Percentiles rank a stretch among this genome's conserved stretches.
These are phyloP conservation scores for Sebastes vulpes DNA, from an alignment of 2,797 vertebrate species.

Conservation along the genomic window DNA sequence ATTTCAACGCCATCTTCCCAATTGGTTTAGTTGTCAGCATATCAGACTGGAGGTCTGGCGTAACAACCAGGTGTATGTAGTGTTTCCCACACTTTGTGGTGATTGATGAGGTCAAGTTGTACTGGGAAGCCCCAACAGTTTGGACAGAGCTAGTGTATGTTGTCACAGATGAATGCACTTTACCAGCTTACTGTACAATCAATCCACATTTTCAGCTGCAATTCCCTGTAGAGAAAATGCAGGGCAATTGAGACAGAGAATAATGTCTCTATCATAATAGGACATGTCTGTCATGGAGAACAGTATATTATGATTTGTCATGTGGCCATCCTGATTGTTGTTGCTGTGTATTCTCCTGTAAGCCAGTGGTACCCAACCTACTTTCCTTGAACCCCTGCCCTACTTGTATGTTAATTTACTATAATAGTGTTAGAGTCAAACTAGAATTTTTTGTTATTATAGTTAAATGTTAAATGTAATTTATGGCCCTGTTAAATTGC, in stretches of 20 bases:
- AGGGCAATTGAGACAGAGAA: too few species aligned
- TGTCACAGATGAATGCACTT: background rate
- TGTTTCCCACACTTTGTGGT: background rate
- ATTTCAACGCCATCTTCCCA: background rate
- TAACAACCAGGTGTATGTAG: background rate
- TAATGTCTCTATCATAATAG: too few species aligned
- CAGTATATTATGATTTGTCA: too few species aligned
- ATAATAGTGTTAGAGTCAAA: too few species aligned
- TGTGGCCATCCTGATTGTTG: too few species aligned
- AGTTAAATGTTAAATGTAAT: too few species aligned
- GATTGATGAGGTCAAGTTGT: background rate
- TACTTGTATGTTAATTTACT: too few species aligned
- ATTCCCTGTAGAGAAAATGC: background rate
- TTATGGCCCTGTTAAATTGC: too few species aligned
- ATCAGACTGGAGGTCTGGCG: background rate
- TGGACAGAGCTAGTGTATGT: background rate
- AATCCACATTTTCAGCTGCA: background rate
- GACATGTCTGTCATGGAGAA: too few species aligned
- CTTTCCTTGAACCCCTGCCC: too few species aligned
- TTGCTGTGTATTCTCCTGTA: fast-evolving
- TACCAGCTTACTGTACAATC: background rate
- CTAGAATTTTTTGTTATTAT: too few species aligned
- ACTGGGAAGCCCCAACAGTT: background rate
- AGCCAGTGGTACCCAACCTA: too few species aligned
- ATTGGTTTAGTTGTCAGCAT: background rate